Conservation (phyloP, 2,797 vertebrate species). For the Spondyliosoma cantharus region DNA sequence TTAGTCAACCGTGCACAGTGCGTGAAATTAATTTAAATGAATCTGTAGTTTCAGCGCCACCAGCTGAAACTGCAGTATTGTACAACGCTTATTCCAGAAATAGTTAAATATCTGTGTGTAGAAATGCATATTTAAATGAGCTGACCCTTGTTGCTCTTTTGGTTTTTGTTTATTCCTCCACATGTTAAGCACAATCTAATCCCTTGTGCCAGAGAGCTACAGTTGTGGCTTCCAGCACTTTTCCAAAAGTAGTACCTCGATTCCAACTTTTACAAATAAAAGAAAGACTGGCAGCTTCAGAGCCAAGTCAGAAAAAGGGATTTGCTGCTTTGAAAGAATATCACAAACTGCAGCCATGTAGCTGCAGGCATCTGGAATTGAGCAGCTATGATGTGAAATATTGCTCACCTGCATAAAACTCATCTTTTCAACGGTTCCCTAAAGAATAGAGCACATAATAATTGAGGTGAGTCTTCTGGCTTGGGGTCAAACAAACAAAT, state of each 20-base stretch:
- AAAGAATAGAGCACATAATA: conserved; percentile 39
- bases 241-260: conserved; percentile 29
- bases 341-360: conserved; percentile 22
- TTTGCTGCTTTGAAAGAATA: conserved; percentile 30
- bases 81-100: too few species aligned
- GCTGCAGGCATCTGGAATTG: conserved; percentile 12
- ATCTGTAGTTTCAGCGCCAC: neutral
- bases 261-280: conserved; percentile 36
- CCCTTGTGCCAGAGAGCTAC: conserved; percentile 38
- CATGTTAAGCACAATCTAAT: conserved; percentile 44
- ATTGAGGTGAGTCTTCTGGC: conserved; percentile 50
- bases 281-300: conserved; percentile 37
- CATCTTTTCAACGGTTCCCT: conserved; percentile 28
- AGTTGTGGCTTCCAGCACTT: conserved; percentile 32
- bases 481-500: conserved; percentile 58
- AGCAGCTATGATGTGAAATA: conserved; percentile 31
- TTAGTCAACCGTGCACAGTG: neutral
- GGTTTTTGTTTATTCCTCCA: conserved; percentile 22
- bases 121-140: conserved; percentile 32
- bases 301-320: conserved; percentile 27
- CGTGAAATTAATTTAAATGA: neutral
- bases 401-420: conserved; percentile 37
- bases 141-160: conserved; percentile 19
- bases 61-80: neutral
- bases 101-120: neutral